phyloP scores from a whole-genome alignment of 1,140 invertebrate genomes.

The Nixonia krombeini region DNA sequence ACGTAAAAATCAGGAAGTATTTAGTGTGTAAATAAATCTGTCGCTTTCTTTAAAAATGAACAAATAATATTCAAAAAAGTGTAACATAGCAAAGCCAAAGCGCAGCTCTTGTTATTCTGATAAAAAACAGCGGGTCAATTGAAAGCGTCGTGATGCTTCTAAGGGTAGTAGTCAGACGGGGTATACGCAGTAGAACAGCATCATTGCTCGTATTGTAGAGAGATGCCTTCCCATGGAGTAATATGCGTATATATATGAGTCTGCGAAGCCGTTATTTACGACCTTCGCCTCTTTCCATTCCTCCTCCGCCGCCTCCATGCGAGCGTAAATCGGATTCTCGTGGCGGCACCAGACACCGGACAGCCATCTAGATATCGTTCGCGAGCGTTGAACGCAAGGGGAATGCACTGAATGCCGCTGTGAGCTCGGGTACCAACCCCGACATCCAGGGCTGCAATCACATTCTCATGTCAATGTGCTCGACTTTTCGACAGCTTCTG shows the following conservation, averaged over 20 bases:
- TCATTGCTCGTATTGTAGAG: slow-evolving; percentile 2
- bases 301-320: slow-evolving; percentile 25
- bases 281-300: slow-evolving; percentile 39
- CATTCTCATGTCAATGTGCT: background rate
- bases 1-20: too few relatives aligned
- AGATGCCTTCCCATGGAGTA: slow-evolving; percentile 13
- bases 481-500: background rate
- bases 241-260: slow-evolving; percentile 7
- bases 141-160: too few relatives aligned
- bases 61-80: too few relatives aligned
- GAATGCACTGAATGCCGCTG: slow-evolving; percentile 54
- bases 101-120: too few relatives aligned
- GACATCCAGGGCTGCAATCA: slow-evolving; percentile 32
- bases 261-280: slow-evolving; percentile 56
- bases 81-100: too few relatives aligned
- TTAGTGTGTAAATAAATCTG: too few relatives aligned
- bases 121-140: too few relatives aligned
- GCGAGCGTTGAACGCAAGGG: slow-evolving; percentile 59
- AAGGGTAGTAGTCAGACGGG: too few relatives aligned
- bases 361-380: slow-evolving; percentile 59
- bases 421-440: slow-evolving; percentile 56
- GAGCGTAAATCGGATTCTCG: slow-evolving; percentile 52
- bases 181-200: too few relatives aligned
- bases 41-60: too few relatives aligned
- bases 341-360: slow-evolving; percentile 47